Conservation (phyloP, 1,140 invertebrate genomes). For the Bombus balteatus region DNA sequence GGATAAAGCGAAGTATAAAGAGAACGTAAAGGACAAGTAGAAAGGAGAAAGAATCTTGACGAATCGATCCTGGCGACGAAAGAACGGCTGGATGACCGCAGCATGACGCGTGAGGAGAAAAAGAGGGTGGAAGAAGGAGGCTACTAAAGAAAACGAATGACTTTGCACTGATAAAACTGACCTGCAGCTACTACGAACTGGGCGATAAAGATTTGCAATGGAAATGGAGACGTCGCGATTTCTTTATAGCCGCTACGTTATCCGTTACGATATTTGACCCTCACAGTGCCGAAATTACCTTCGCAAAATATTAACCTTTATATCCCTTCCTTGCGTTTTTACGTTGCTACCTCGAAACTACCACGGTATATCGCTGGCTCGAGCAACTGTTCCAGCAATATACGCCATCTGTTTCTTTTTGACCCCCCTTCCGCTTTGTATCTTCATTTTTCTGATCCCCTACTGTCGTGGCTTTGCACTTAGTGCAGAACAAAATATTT, state of each 20-base stretch:
- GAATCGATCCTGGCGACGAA: conserved; percentile 49
- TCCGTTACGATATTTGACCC: conserved; percentile 45
- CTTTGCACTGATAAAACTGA: conserved; percentile 62
- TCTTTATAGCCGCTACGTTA: conserved; percentile 44
- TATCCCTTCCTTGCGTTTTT: conserved; percentile 7
- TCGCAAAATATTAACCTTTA: conserved; percentile 48
- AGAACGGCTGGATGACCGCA: conserved; percentile 10
- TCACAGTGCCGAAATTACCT: neutral
- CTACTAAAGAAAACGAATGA: conserved; percentile 61
- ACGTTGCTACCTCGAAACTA: neutral
- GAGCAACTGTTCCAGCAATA: neutral
- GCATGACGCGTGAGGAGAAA: neutral
- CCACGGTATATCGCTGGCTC: neutral
- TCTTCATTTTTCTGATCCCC: neutral
- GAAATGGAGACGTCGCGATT: conserved; percentile 48
- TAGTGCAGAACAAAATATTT: neutral
- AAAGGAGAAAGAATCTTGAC: neutral
- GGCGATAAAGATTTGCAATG: conserved; percentile 66
- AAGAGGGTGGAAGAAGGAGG: too few species aligned
- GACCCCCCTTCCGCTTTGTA: neutral
- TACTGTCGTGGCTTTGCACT: too few species aligned
- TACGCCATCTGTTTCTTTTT: neutral
- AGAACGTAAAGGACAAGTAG: neutral
- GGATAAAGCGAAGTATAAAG: conserved; percentile 10
- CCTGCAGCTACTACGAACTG: conserved; percentile 21